Base-by-base conservation (phyloP, 1,140 invertebrate genomes). In the Cherax destructor region DNA sequence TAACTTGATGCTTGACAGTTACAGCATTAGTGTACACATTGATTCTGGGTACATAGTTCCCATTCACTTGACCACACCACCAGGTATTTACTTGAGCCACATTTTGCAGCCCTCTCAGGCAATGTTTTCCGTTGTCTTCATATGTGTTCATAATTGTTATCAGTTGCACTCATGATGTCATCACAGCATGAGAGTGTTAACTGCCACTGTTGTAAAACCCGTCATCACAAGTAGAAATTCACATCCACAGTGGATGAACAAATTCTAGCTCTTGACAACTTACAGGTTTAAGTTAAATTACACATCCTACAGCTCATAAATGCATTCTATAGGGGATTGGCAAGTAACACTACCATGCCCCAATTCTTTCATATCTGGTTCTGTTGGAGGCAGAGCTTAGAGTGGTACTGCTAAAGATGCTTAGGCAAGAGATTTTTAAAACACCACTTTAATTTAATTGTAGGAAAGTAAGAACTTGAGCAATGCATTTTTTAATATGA, bases 91-190 rank as follows among this genome's bases (percentile, higher is more conserved):
- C 90, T 80, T 81, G 91, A 88, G 86, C 91, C 88, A 92, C 88
- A 80, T 61, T 88, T 85, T 72, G 76, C 76, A 77, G 74, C 52
- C 91, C 85, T 83, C 92, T 83, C 74, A 89, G 83, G 86, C 91
- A 91, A 81, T 91, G 77, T 85, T 50, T 91, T 85, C 92, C 93
- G 93, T 93, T 93, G 93, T 93, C 93, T 93, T 93, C 93, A 93
- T 85, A 93, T 93, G 93, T 93, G 92, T 93, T 93, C 93, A 93
- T 93, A 93, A 92, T 91, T 91, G 65, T 80, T 80, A 61, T 84
- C 69, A 88, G 83, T 77, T 83, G 92, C 83, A 93, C 30, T 90
- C 87, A 85, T 69, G 92, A 86, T 91, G 76, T 91, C 91, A 91
- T 86, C 85, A 91, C 87, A 92, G 93, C 83, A 91, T 83, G 87